These are phyloP conservation scores for Epiblema foenella DNA, from an alignment of 2,888 invertebrate genomes.

Conservation along the genomic window DNA sequence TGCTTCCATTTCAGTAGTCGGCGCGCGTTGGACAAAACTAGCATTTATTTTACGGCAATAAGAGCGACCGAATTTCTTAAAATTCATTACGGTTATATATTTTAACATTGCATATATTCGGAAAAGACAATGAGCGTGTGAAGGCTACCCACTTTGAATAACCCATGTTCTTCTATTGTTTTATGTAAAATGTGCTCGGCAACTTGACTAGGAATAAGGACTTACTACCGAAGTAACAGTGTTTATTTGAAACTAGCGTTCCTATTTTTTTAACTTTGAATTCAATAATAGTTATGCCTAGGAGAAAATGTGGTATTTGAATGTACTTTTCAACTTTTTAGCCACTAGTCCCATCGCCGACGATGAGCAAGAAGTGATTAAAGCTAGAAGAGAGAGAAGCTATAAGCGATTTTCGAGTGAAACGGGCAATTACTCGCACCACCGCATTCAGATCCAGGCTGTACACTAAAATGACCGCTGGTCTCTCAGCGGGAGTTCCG, in stretches of 20 bases:
- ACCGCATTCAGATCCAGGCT: too few relatives aligned
- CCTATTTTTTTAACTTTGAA: neutral
- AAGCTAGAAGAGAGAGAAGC: too few relatives aligned
- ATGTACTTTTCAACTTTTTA: too few relatives aligned
- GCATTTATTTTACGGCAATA: neutral
- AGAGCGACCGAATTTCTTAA: neutral
- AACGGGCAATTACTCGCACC: too few relatives aligned
- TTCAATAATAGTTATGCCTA: neutral
- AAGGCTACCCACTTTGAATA: constrained; percentile 32
- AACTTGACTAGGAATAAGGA: constrained; percentile 23
- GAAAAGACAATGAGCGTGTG: neutral
- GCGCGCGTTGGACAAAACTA: neutral
- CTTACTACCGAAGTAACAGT: constrained; percentile 18
- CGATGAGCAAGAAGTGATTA: too few relatives aligned
- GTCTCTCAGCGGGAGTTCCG: too few relatives aligned
- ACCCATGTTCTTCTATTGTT: constrained; percentile 26
- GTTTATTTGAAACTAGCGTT: too few relatives aligned
- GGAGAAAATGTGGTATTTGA: too few relatives aligned
- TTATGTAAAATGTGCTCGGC: constrained; percentile 9
- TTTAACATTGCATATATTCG: neutral
- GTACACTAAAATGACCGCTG: too few relatives aligned
- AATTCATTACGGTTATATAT: neutral
- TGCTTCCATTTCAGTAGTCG: constrained; percentile 7
- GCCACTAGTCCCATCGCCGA: too few relatives aligned
- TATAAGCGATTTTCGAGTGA: too few relatives aligned